A percentile compares a stretch with the other conserved stretches of the same genome.
phyloP scores from a whole-genome alignment of 2,113 vertebrate genomes.

The Malurus alboscapulatus region DNA sequence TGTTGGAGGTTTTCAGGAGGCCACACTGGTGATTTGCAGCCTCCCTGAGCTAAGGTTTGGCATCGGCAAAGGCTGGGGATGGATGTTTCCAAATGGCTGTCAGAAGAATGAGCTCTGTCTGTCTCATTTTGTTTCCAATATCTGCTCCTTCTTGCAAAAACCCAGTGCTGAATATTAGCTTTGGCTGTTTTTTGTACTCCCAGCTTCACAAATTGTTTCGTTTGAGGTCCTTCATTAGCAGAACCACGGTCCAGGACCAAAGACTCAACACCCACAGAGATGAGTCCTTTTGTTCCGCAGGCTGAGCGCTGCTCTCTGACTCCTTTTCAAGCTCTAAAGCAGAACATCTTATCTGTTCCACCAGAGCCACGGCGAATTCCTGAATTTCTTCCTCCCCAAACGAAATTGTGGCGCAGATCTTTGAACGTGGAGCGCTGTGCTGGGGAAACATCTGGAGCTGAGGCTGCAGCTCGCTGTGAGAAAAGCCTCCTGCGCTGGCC shows the following conservation, averaged over 20 bases:
- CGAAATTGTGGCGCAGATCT: not conserved
- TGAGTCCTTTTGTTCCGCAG: not conserved
- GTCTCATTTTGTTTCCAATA: not conserved
- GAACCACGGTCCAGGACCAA: not conserved
- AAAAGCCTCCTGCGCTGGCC: not conserved
- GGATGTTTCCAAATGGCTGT: not conserved
- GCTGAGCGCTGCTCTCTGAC: not conserved
- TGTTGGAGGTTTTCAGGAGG: not conserved
- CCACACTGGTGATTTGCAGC: not conserved
- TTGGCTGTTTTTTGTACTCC: not conserved
- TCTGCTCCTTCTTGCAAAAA: not conserved
- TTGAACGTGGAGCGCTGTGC: not conserved
- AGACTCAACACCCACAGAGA: not conserved
- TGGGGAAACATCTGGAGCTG: conserved; percentile 11
- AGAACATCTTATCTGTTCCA: not conserved
- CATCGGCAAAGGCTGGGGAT: not conserved
- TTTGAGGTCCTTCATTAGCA: not conserved
- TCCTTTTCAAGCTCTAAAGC: not conserved
- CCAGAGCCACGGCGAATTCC: not conserved
- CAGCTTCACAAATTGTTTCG: not conserved
- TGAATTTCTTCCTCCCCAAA: not conserved
- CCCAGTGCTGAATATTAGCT: not conserved
- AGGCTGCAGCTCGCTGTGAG: not conserved
- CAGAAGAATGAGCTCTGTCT: not conserved
- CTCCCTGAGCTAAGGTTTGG: not conserved